phyloP scores from a whole-genome alignment of 1,140 invertebrate genomes.

The Drosophila dunni region DNA sequence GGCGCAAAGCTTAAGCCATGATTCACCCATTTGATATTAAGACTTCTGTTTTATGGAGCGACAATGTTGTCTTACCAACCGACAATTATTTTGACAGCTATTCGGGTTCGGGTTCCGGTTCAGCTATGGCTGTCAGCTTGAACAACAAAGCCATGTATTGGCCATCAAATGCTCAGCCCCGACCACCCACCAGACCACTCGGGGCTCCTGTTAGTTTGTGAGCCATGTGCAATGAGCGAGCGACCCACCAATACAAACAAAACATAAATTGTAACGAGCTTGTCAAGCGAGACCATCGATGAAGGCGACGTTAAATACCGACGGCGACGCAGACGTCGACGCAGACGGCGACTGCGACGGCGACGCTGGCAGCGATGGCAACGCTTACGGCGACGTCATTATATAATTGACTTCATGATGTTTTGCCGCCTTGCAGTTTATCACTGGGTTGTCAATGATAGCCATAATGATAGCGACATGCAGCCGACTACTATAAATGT shows the following conservation, averaged over 20 bases:
- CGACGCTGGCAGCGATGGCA: not conserved
- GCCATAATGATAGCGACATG: slow-evolving; percentile 38
- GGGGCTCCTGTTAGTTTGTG: not conserved
- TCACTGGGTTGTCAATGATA: slow-evolving; percentile 26
- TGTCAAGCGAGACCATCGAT: slow-evolving; percentile 33
- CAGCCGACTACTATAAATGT: slow-evolving; percentile 17
- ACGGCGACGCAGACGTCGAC: not conserved
- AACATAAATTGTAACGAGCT: slow-evolving; percentile 51
- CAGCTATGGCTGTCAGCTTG: slow-evolving; percentile 22
- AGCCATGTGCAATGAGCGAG: slow-evolving; percentile 14
- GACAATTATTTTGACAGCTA: slow-evolving; percentile 43
- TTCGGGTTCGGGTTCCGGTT: slow-evolving; percentile 30
- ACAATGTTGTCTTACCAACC: slow-evolving; percentile 9
- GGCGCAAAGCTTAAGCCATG: not conserved
- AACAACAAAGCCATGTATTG: slow-evolving; percentile 20
- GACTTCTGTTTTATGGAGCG: slow-evolving; percentile 18
- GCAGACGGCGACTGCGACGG: not conserved
- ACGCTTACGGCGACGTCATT: slow-evolving; percentile 27
- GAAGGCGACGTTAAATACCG: slow-evolving; percentile 18
- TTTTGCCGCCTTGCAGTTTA: slow-evolving; percentile 43
- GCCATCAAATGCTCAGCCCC: slow-evolving; percentile 15
- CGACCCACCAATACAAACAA: slow-evolving; percentile 44
- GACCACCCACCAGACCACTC: not conserved
- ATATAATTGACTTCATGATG: slow-evolving; percentile 51
- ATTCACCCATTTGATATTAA: slow-evolving; percentile 9